A percentile compares a stretch with the other conserved stretches of the same genome.
Conservation (phyloP, 2,797 vertebrate species). For the Cynopterus sphinx region DNA sequence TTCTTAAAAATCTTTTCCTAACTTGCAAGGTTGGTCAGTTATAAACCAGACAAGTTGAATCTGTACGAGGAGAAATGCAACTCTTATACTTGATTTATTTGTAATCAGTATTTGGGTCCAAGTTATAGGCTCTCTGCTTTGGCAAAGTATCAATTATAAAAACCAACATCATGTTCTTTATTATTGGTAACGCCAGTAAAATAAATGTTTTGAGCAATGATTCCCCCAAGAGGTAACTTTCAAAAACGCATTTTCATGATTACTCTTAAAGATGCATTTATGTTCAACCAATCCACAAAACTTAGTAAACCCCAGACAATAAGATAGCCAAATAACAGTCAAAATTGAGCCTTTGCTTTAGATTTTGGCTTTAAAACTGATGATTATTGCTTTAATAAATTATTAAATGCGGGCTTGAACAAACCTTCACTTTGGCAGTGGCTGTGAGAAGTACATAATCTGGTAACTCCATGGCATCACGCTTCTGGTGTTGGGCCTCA, state of each 20-base stretch:
- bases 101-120: neutral
- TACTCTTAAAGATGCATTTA: neutral
- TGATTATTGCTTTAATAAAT: neutral
- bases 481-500: constrained; percentile 95
- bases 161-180: neutral
- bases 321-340: neutral
- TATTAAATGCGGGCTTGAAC: neutral
- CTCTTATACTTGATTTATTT: neutral
- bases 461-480: constrained; percentile 94
- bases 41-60: neutral
- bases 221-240: neutral
- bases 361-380: neutral
- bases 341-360: neutral
- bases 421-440: constrained; percentile 97
- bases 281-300: neutral
- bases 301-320: neutral
- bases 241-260: neutral
- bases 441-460: constrained; percentile 95
- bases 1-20: neutral
- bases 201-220: neutral
- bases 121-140: neutral
- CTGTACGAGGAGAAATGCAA: neutral
- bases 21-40: neutral
- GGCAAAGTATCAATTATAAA: neutral
- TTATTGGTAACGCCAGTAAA: neutral